phyloP scores from a whole-genome alignment of 2,797 vertebrate species.

The Sandelia bainsii region DNA sequence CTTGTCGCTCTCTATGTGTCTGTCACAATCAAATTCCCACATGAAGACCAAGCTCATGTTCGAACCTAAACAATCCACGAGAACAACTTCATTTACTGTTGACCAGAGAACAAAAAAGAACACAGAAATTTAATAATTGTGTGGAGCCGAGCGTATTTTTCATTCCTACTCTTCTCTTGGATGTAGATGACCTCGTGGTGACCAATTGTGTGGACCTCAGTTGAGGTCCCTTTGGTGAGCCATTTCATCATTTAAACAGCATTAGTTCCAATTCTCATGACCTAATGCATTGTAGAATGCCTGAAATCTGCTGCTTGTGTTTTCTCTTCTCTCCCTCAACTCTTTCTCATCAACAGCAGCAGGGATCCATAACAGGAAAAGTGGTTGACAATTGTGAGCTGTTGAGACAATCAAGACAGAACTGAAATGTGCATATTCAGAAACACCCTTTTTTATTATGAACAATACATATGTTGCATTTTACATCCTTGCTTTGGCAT shows the following conservation, averaged over 20 bases:
- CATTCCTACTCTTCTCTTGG: constrained; percentile 68
- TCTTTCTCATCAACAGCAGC: constrained; percentile 75
- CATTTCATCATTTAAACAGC: constrained; percentile 83
- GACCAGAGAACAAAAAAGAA: constrained; percentile 14
- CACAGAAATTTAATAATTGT: constrained; percentile 78
- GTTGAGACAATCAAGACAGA: constrained; percentile 31
- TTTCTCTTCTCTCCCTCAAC: constrained; percentile 78
- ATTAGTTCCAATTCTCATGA: constrained; percentile 87
- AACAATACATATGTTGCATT: not conserved
- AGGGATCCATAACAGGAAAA: constrained; percentile 65
- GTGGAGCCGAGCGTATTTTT: constrained; percentile 74
- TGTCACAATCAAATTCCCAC: constrained; percentile 80
- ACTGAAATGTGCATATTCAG: not conserved
- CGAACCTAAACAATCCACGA: constrained; percentile 53
- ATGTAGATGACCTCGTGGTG: constrained; percentile 79
- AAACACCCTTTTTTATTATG: not conserved
- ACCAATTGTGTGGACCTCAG: constrained; percentile 75
- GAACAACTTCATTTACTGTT: constrained; percentile 67
- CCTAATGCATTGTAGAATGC: constrained; percentile 87
- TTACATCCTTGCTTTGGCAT: not conserved
- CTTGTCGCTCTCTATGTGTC: constrained; percentile 62
- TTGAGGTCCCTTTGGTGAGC: constrained; percentile 79
- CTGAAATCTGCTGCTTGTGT: constrained; percentile 79
- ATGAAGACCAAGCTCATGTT: constrained; percentile 66
- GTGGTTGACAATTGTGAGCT: constrained; percentile 55